Evolutionary conservation across 2,113 vertebrate genomes (phyloP), one percentile per base, ranked within the genome.

Genomic region (Pangasianodon hypophthalmus): DNA sequence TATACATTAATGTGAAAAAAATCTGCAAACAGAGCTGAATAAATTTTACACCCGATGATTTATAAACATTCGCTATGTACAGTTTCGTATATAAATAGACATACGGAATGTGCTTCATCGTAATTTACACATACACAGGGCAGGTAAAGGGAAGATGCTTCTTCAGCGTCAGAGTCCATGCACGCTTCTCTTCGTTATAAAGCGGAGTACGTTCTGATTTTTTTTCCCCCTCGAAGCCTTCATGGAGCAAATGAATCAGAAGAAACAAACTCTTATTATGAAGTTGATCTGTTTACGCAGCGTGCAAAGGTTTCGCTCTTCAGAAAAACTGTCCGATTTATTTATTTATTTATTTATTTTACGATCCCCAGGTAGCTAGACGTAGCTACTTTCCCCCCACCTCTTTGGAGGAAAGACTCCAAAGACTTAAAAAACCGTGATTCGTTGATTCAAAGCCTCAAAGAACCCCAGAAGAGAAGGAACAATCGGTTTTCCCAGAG

Each of bases 51-150:
- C 91, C 94, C 91, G 93, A 84, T 91, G 91, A 93, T 94, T 96
- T 95, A 95, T 93, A 96, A 96, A 96, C 91, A 92, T 91, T 89
- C 91, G 91, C 92, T 96, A 94, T 96, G 83, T 95, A 96, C 95
- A 96, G 90, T 90, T 90, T 93, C 37, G 88, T 93, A 93, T 93
- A 96, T 94, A 96, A 94, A 96, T 94, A 95, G 91, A 95, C 91
- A 92, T 85, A 90, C 93, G 96, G 95, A 96, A 96, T 96, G 95
- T 96, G 93, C 24, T 92, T 24, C 6, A 16, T 79, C 46, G 84
- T 93, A 50, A 94, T 95, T 94, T 94, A 95, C 93, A 96, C 91
- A 89, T 91, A 93, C 91, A 94, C 93, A 95, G 95, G 94, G 93
- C 94, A 95, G 92, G 93, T 94, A 91, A 93, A 93, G 94, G 91